phyloP scores from a whole-genome alignment of 2,888 invertebrate species.

The Fabriciana adippe region DNA sequence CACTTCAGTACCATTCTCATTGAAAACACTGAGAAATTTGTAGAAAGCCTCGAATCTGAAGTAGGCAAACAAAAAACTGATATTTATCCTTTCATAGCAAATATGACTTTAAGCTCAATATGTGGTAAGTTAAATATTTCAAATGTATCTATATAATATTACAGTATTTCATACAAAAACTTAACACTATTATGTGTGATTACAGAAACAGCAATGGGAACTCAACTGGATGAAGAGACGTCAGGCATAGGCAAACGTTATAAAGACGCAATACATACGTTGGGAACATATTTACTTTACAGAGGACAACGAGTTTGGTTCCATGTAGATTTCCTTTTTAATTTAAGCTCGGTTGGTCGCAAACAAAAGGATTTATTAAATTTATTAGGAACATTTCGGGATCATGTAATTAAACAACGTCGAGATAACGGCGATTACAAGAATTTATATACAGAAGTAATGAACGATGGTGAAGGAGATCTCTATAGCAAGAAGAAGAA shows the following conservation, averaged over 20 bases:
- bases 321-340: conserved; percentile 79
- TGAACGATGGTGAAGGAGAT: conserved; percentile 38
- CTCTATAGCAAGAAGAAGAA: conserved; percentile 56
- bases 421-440: conserved; percentile 55
- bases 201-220: conserved; percentile 88
- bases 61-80: conserved; percentile 50
- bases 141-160: neutral
- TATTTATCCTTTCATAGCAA: conserved; percentile 81
- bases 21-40: conserved; percentile 59
- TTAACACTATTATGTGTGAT: neutral
- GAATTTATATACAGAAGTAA: conserved; percentile 35
- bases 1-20: conserved; percentile 60
- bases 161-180: neutral
- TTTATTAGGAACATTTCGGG: conserved; percentile 61
- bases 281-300: conserved; percentile 65
- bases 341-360: conserved; percentile 71
- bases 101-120: conserved; percentile 83
- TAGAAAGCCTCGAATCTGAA: conserved; percentile 37
- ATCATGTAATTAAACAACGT: conserved; percentile 41
- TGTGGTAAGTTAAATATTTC: conserved; percentile 83
- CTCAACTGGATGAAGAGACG: conserved; percentile 75
- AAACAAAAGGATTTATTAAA: conserved; percentile 67
- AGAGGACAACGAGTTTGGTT: conserved; percentile 81
- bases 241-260: conserved; percentile 71
- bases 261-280: conserved; percentile 78